Evolutionary conservation across 2,113 vertebrate genomes (phyloP).

Genomic region (Trichomycterus rosablanca): DNA sequence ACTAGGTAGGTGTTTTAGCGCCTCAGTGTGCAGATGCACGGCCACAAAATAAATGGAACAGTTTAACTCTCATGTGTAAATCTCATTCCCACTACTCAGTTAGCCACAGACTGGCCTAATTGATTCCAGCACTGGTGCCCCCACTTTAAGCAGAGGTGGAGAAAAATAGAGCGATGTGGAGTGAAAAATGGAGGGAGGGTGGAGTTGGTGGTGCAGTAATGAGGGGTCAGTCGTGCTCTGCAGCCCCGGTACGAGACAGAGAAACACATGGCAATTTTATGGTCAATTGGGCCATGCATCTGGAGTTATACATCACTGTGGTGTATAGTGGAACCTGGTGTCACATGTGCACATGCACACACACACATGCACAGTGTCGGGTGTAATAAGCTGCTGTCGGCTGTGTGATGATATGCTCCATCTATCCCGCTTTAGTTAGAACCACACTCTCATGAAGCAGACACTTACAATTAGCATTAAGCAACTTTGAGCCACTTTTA

Average conservation of each 20-base stretch:
- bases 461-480: constrained; percentile 7
- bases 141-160: constrained; percentile 66
- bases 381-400: constrained; percentile 1
- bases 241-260: constrained; percentile 71
- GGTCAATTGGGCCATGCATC: constrained; percentile 94
- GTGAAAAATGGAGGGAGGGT: constrained; percentile 25
- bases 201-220: constrained; percentile 59
- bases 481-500: background rate
- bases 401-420: constrained; percentile 21
- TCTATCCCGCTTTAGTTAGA: constrained; percentile 20
- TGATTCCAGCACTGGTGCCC: constrained; percentile 85
- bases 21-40: constrained; percentile 90
- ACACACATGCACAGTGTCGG: constrained; percentile 4
- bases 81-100: constrained; percentile 67
- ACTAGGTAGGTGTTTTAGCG: constrained; percentile 69
- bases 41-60: constrained; percentile 72
- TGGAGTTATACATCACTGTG: constrained; percentile 84
- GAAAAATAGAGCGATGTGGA: constrained; percentile 46
- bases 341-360: constrained; percentile 32
- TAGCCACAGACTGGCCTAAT: constrained; percentile 88
- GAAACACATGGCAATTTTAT: constrained; percentile 90
- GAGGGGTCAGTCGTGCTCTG: constrained; percentile 76
- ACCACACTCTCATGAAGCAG: constrained; percentile 14
- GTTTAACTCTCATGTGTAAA: constrained; percentile 74
- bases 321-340: constrained; percentile 69